Evolutionary conservation across 1,140 invertebrate species (phyloP), one percentile per base, ranked within the genome.

Genomic region (Drosophila simulans): DNA sequence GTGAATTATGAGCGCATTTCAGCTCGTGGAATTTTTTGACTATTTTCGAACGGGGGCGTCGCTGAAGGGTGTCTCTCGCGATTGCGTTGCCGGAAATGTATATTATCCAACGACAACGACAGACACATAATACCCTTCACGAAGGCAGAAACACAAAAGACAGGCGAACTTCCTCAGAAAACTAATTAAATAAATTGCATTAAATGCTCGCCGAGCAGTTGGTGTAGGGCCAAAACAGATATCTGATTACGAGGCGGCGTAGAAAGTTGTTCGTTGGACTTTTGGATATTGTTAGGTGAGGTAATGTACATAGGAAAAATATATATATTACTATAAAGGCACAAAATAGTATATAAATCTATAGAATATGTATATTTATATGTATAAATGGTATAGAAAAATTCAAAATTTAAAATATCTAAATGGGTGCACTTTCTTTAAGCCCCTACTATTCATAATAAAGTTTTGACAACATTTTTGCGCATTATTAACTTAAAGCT

Each of bases 111-210:
- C 39, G 37, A 20, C 37, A 27, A 15, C 11, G 22, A 27, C 58
- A 43, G 64, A 66, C 31, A 69, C 39, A 27, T 54, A 46, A 55
- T 53, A 54, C 63, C 10, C 37, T 12, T 11, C 25, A 20, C 20
- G 17, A 48, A 22, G 46, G n/a, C 46, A 37, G 22, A 69, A 39
- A 31, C 45, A 43, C 43, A 25, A 31, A 10, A 42, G 58, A 65
- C 48, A 11, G 40, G 56, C 45, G 60, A 82, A 74, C 74, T 88
- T 86, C 65, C 65, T 39, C 54, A 49, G 43, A 88, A 88, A 86
- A 82, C 82, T 86, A 86, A 86, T 86, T 82, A 88, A 88, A 83
- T 73, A 82, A 86, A 86, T 86, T 78, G 55, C 74, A 88, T 78
- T 88, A 66, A 76, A 66, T 54, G 35, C 27, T 56, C 40, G 58